A percentile compares a stretch with the other conserved stretches of the same genome.
phyloP scores from a whole-genome alignment of 2,888 invertebrate species.

The Orchesella flavescens region DNA sequence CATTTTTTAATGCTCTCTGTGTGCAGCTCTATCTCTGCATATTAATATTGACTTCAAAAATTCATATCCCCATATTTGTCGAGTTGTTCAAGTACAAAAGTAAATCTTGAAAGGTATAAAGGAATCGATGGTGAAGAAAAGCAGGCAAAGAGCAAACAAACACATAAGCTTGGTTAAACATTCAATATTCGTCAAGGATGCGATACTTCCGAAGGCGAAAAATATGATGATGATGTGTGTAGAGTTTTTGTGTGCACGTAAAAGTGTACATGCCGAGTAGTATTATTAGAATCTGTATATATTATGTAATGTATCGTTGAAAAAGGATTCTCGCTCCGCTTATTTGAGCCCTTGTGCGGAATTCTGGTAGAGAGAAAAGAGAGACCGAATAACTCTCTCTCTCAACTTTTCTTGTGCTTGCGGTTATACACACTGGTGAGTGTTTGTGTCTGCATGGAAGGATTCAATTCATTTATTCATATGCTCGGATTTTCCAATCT shows the following conservation, averaged over 20 bases:
- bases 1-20: too few species aligned
- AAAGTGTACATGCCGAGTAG: too few species aligned
- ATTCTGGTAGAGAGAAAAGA: not conserved
- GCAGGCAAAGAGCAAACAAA: not conserved
- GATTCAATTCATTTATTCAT: conserved; percentile 3
- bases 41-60: not conserved
- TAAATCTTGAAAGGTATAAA: conserved; percentile 23
- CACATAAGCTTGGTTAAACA: not conserved
- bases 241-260: too few species aligned
- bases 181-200: conserved; percentile 11
- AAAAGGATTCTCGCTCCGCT: too few species aligned
- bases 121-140: not conserved
- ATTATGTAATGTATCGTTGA: not conserved
- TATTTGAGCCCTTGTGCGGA: too few species aligned
- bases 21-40: too few species aligned
- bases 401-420: conserved; percentile 15
- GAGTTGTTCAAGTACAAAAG: conserved; percentile 13
- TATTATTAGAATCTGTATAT: conserved; percentile 23
- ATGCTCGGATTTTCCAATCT: conserved; percentile 24
- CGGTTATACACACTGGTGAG: conserved; percentile 1
- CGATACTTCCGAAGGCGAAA: conserved; percentile 8
- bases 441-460: not conserved
- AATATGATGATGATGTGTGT: conserved; percentile 16
- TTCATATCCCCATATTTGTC: conserved; percentile 26
- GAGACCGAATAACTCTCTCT: not conserved